These are phyloP conservation scores for Bujurquina vittata DNA, from an alignment of 2,113 vertebrate genomes.

Conservation along the genomic window DNA sequence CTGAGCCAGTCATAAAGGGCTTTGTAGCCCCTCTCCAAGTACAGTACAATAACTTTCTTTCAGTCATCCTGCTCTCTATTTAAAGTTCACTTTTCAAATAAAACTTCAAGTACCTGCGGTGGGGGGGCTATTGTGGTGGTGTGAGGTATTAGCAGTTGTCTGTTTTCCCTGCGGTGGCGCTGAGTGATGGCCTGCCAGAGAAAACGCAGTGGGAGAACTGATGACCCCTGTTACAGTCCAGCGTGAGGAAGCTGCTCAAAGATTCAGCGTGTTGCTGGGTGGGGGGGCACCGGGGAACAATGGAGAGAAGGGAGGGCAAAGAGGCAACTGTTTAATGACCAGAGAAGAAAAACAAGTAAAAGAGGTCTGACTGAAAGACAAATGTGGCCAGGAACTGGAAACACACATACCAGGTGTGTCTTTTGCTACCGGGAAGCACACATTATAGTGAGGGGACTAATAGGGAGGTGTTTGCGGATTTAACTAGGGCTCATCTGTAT, in stretches of 20 bases:
- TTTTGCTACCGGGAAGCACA: constrained; percentile 27
- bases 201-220: constrained; percentile 25
- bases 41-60: constrained; percentile 14
- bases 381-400: constrained; percentile 20
- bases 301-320: constrained; percentile 14
- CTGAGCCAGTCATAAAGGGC: background rate
- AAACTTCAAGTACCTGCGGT: background rate
- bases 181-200: constrained; percentile 62
- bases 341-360: constrained; percentile 14
- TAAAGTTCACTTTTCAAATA: constrained; percentile 19
- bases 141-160: constrained; percentile 20
- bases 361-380: constrained; percentile 16
- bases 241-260: constrained; percentile 31
- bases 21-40: constrained; percentile 17
- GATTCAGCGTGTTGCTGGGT: constrained; percentile 22
- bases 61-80: constrained; percentile 12
- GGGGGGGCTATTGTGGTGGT: constrained; percentile 11
- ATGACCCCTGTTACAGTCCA: constrained; percentile 45
- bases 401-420: constrained; percentile 36
- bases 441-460: constrained; percentile 14
- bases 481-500: constrained; percentile 56
- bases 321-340: constrained; percentile 19
- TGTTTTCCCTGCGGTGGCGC: constrained; percentile 18
- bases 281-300: constrained; percentile 11
- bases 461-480: constrained; percentile 26